Evolutionary conservation across 2,797 vertebrate species (phyloP), one percentile per base, ranked within the genome.

Genomic region (Amblyopsis hoosieri): DNA sequence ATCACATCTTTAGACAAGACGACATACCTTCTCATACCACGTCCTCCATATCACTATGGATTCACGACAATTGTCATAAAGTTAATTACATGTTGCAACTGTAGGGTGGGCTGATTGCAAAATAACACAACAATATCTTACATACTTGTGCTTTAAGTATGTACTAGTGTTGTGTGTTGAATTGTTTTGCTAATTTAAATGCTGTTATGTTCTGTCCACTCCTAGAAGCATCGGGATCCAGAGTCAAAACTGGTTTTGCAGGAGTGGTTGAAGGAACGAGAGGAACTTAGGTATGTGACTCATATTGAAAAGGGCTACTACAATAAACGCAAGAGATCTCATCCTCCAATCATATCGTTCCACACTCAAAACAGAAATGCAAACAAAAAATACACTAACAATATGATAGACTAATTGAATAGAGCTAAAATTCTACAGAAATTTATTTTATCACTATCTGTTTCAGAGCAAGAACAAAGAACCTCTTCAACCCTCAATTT

Each of bases 401-500:
- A 37, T 37, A 9, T 6, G 8, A 37, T 37, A 37, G 33, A 37
- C 33, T 9, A 37, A 37, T 6, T 37, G 8, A 37, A 37, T 37
- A 37, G 5, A 37, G 8, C 33, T 37, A 37, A 37, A 37, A 37
- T 9, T 37, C 33, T 37, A 37, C 33, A 37, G 8, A 7, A 3
- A 37, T 37, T 37, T 37, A 37, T 37, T 37, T 1, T 37, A 37
- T 37, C 3, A 5, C 66, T 75, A 45, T 37, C 0, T 64, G 14
- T 50, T 0, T 13, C 77, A 95, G 94, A 76, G 89, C 87, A 4
- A 85, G 93, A 81, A 93, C 91, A 1, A 95, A 95, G 90, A 95
- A 95, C 86, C 64, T 95, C 55, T 94, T 95, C 87, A 95, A 95
- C 86, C 93, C 94, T 45, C 93, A 94, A 66, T 95, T 95, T 5